phyloP scores from a whole-genome alignment of 1,140 invertebrate genomes.

The Anastrepha ludens region DNA sequence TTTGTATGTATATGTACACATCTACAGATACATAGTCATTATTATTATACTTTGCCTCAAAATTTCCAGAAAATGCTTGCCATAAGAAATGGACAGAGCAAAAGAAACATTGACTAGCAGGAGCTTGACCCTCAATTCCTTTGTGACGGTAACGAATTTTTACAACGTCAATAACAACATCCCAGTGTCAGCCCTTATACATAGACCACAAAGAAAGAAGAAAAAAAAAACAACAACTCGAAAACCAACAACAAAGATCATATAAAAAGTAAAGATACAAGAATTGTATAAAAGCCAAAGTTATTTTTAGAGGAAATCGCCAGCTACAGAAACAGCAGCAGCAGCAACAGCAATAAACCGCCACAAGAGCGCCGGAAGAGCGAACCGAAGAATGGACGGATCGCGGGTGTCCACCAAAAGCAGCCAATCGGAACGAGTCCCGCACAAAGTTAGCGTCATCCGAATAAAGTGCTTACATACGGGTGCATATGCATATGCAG shows the following conservation, averaged over 20 bases:
- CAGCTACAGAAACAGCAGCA: not conserved
- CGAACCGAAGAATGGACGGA: conserved; percentile 19
- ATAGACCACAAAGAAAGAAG: conserved; percentile 40
- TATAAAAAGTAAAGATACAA: conserved; percentile 1
- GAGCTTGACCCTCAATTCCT: conserved; percentile 1
- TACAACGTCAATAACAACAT: conserved; percentile 9
- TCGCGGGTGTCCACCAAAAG: conserved; percentile 17
- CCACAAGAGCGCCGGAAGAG: not conserved
- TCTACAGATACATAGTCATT: not conserved
- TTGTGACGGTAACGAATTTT: conserved; percentile 4
- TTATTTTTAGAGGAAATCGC: conserved; percentile 50
- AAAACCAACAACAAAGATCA: not conserved
- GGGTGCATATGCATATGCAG: not conserved
- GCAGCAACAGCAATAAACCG: conserved; percentile 32
- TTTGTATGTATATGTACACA: not conserved
- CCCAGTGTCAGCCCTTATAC: conserved; percentile 12
- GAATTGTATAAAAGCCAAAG: conserved; percentile 28
- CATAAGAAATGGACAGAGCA: not conserved
- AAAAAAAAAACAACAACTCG: not conserved
- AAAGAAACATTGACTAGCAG: not conserved
- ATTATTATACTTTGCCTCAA: not conserved
- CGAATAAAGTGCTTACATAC: conserved; percentile 34
- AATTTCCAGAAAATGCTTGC: not conserved
- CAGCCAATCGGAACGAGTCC: conserved; percentile 46
- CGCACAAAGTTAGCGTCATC: conserved; percentile 33